phyloP scores from a whole-genome alignment of 2,113 vertebrate species.

The Entomyzon cyanotis region DNA sequence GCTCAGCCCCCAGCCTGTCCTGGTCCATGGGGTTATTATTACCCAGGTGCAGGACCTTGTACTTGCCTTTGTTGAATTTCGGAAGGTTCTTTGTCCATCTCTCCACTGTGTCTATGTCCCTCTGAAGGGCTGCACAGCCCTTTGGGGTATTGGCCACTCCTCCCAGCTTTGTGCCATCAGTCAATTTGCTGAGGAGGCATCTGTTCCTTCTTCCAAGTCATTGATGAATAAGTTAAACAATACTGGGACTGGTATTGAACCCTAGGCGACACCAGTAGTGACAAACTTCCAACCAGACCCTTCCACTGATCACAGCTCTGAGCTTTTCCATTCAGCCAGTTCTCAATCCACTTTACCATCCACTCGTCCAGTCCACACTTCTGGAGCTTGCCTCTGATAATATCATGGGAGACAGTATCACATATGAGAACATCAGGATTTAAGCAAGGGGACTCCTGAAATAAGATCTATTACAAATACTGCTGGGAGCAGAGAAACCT shows the following conservation, averaged over 20 bases:
- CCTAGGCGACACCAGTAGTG: background rate
- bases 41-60: accelerated
- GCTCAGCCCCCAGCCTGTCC: background rate
- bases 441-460: background rate
- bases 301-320: background rate
- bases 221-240: background rate
- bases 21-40: background rate
- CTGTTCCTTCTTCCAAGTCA: background rate
- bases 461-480: background rate
- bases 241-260: background rate
- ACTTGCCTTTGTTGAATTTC: background rate
- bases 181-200: background rate
- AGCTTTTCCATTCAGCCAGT: background rate
- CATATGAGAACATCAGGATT: background rate
- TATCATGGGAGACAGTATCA: background rate
- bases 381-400: background rate
- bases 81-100: background rate
- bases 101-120: background rate
- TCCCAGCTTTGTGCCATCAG: background rate
- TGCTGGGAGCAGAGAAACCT: background rate
- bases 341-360: background rate
- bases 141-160: accelerated
- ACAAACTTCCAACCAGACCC: background rate
- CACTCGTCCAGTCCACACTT: background rate
- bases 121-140: background rate